Evolutionary conservation across 2,888 invertebrate species (phyloP), one percentile per base, ranked within the genome.

Genomic region (Netelia melanura): DNA sequence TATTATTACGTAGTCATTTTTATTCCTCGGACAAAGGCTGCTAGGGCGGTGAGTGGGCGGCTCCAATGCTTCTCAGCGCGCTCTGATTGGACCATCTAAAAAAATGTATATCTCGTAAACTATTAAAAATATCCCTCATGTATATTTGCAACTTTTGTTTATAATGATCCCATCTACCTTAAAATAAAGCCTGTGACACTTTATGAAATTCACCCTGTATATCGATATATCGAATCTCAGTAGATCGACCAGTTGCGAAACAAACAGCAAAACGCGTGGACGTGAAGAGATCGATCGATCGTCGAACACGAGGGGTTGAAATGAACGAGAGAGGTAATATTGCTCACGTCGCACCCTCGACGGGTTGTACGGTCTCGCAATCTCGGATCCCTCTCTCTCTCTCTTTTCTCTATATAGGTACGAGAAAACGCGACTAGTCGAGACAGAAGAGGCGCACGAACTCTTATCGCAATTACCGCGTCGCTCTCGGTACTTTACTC

Each of bases 391-490:
- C 11, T 44, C 21, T 70, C n/a, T 44, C 21, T 70, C n/a, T 70
- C 21, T 72, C 43, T 30, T 11, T 14, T 70, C 21, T 72, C 43
- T 30, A 54, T 38, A 44, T 54, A 48, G 2, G 25, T 54, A 61
- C 21, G 58, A 38, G 38, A 21, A 21, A 65, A 71, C 25, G 61
- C 61, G 14, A 44, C 25, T 38, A 23, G 44, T 44, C 44, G 56
- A 72, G 72, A 72, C 80, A 85, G 83, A 85, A 85, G 86, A 82
- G 78, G 71, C 64, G 64, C 83, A 83, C 86, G 86, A 88, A 88
- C 87, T 87, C 87, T 87, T 88, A 87, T 89, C 89, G 86, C 89
- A 88, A 89, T 89, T 89, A 89, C 88, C 86, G 84, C 87, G 86
- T 87, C 85, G 83, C 77, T 86, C 75, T 75, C 62, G 68, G 56